Evolutionary conservation across 2,113 vertebrate species (phyloP).

Genomic region (Notarius lentiginosus): DNA sequence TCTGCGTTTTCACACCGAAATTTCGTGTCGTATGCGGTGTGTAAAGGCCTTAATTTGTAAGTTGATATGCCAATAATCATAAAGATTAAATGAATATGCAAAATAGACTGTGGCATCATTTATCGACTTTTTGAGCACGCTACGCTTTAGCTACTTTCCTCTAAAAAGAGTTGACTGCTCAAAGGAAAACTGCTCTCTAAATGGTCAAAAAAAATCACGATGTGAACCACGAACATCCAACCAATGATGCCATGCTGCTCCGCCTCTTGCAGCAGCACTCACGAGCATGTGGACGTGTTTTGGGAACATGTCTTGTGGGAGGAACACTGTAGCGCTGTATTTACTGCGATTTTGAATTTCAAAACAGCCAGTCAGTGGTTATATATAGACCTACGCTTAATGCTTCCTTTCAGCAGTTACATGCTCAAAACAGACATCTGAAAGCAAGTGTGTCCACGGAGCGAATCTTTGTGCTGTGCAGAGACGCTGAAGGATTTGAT

Average conservation of each 20-base stretch:
- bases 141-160: background rate
- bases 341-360: background rate
- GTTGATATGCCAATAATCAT: background rate
- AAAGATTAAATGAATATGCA: background rate
- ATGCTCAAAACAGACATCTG: background rate
- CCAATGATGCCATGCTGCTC: background rate
- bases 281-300: background rate
- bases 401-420: background rate
- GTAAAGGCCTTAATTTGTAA: background rate
- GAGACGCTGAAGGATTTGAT: background rate
- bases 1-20: too few relatives aligned
- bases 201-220: background rate
- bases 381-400: background rate
- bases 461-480: background rate
- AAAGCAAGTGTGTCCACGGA: too few relatives aligned
- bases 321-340: background rate
- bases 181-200: background rate
- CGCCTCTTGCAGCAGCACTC: background rate
- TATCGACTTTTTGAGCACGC: too few relatives aligned
- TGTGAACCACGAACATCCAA: background rate
- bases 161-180: background rate
- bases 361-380: background rate
- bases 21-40: too few relatives aligned
- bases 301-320: background rate
- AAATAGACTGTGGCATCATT: background rate